These are phyloP conservation scores for Zaprionus africanus DNA, from an alignment of 1,140 invertebrate species.

Conservation along the genomic window DNA sequence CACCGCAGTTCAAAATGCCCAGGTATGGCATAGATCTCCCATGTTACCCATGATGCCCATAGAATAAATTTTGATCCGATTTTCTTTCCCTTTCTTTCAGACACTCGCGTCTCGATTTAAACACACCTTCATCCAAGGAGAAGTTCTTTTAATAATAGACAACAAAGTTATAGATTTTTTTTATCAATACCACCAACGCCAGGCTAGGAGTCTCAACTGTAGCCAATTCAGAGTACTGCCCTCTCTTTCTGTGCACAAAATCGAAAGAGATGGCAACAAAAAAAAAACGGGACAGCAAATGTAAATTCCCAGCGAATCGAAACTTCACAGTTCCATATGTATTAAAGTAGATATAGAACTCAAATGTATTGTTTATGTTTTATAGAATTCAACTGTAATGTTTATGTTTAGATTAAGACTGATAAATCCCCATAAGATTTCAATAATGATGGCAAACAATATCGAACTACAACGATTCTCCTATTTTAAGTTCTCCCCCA, in stretches of 20 bases:
- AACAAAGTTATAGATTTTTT: too few relatives aligned
- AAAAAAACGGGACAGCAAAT: not conserved
- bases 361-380: too few relatives aligned
- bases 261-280: not conserved
- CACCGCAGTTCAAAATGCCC: conserved; percentile 20
- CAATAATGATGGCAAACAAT: too few relatives aligned
- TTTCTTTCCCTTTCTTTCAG: conserved; percentile 38
- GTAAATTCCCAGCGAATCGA: not conserved
- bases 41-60: not conserved
- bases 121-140: conserved; percentile 58
- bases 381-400: too few relatives aligned
- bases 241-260: not conserved
- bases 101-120: conserved; percentile 48
- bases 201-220: not conserved
- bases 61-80: not conserved
- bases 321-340: not conserved
- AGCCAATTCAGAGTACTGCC: not conserved
- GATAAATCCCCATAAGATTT: too few relatives aligned
- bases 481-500: not conserved
- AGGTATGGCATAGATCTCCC: conserved; percentile 19
- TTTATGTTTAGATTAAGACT: too few relatives aligned
- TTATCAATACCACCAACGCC: too few relatives aligned
- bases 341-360: too few relatives aligned
- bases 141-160: conserved; percentile 62
- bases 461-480: too few relatives aligned